Percentiles rank a stretch among this genome's conserved stretches.
Conservation (phyloP, 2,113 vertebrate species). For the Emydocephalus ijimae region DNA sequence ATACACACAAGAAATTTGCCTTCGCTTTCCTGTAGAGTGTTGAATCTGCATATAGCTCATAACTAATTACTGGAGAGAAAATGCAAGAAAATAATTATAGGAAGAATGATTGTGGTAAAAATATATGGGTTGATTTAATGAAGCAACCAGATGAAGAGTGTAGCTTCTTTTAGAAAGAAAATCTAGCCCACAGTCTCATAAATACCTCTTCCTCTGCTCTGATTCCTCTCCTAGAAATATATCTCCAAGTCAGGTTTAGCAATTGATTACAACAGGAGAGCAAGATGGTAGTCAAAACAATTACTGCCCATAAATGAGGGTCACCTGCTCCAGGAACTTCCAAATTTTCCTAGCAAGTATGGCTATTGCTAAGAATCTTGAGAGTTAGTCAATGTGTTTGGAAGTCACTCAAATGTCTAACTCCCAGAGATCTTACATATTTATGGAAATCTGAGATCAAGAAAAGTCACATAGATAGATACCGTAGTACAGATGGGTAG, state of each 20-base stretch:
- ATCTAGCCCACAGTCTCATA: background rate
- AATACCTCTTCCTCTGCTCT: background rate
- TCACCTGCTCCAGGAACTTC: background rate
- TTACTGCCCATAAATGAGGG: background rate
- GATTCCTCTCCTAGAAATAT: background rate
- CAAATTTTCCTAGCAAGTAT: background rate
- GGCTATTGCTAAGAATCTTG: too few relatives aligned
- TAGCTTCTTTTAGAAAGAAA: background rate
- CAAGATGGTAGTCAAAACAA: background rate
- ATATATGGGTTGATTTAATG: background rate
- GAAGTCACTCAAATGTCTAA: background rate
- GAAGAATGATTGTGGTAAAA: background rate
- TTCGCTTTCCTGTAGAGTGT: background rate
- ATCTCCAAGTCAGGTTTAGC: background rate
- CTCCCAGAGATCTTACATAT: background rate
- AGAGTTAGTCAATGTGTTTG: too few relatives aligned
- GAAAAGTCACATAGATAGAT: background rate
- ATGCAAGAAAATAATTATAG: background rate
- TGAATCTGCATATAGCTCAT: background rate
- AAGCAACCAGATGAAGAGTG: background rate
- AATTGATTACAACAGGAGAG: background rate
- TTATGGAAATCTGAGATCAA: background rate
- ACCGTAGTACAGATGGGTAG: background rate
- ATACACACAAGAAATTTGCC: background rate
- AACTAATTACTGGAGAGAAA: background rate